These are phyloP conservation scores for Platyscapa corneri DNA, from an alignment of 1,140 invertebrate species.

Conservation along the genomic window DNA sequence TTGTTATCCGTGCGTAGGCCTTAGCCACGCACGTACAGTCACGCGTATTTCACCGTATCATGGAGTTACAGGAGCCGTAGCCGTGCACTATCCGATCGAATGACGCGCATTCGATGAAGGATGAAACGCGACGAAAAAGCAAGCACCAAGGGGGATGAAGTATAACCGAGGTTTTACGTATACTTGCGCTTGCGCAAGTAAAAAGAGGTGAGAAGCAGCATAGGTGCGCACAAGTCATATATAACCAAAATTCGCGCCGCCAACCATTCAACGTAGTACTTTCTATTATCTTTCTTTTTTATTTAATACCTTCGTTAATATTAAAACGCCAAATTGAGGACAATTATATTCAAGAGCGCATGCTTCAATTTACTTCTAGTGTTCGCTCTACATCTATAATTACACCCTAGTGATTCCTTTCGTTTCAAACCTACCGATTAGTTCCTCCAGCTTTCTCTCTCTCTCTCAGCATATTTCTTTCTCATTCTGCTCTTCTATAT, in stretches of 20 bases:
- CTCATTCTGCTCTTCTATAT: not conserved
- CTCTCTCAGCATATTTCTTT: not conserved
- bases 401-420: not conserved
- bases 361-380: not conserved
- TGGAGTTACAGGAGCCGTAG: not conserved
- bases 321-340: not conserved
- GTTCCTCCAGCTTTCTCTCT: not conserved
- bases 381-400: not conserved
- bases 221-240: not conserved
- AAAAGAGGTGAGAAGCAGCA: not conserved
- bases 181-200: not conserved
- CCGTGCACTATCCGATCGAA: not conserved
- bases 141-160: constrained; percentile 12
- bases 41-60: too few relatives aligned
- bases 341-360: not conserved
- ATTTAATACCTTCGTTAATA: not conserved
- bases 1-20: not conserved
- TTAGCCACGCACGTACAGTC: not conserved
- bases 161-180: not conserved
- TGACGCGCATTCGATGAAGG: constrained; percentile 43
- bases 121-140: constrained; percentile 47
- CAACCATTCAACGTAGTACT: not conserved
- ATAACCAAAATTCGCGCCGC: not conserved
- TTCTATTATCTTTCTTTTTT: not conserved
- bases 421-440: too few relatives aligned